A percentile compares a stretch with the other conserved stretches of the same genome.
These are phyloP conservation scores for Drosophila picticornis DNA, from an alignment of 2,888 invertebrate genomes.

Conservation along the genomic window DNA sequence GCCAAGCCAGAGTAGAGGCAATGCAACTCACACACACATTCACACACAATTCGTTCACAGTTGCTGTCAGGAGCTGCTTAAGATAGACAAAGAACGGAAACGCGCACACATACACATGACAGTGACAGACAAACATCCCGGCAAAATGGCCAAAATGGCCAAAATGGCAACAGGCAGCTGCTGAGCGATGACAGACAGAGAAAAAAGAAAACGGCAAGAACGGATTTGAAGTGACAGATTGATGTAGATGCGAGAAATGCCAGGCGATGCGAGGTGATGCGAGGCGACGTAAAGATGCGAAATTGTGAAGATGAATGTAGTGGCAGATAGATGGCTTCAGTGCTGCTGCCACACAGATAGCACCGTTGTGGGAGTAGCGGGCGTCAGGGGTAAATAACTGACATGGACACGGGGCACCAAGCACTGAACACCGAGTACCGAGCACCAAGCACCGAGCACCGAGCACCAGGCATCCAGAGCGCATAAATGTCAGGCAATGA, in stretches of 20 bases:
- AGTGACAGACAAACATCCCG: constrained; percentile 34
- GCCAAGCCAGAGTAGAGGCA: neutral
- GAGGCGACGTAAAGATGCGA: constrained; percentile 16
- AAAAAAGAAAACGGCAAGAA: constrained; percentile 25
- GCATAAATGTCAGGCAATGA: constrained; percentile 74
- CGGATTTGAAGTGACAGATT: constrained; percentile 72
- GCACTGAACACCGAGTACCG: neutral
- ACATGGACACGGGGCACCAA: constrained; percentile 4
- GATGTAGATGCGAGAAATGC: constrained; percentile 57
- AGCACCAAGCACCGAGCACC: neutral
- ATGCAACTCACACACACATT: neutral
- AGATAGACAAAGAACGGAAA: constrained; percentile 25
- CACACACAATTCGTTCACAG: constrained; percentile 5
- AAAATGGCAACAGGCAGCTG: constrained; percentile 56
- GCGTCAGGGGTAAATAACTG: neutral
- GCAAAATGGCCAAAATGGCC: constrained; percentile 55
- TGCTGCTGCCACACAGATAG: constrained; percentile 4
- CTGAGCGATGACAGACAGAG: constrained; percentile 21
- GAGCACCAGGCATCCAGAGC: constrained; percentile 7
- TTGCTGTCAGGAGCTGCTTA: constrained; percentile 21
- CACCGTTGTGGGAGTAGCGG: no score
- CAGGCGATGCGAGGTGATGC: constrained; percentile 12
- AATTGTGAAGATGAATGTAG: constrained; percentile 52
- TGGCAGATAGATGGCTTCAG: constrained; percentile 56
- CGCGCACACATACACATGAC: constrained; percentile 17